Evolutionary conservation across 2,113 vertebrate species (phyloP).

Genomic region (Setophaga petechia): DNA sequence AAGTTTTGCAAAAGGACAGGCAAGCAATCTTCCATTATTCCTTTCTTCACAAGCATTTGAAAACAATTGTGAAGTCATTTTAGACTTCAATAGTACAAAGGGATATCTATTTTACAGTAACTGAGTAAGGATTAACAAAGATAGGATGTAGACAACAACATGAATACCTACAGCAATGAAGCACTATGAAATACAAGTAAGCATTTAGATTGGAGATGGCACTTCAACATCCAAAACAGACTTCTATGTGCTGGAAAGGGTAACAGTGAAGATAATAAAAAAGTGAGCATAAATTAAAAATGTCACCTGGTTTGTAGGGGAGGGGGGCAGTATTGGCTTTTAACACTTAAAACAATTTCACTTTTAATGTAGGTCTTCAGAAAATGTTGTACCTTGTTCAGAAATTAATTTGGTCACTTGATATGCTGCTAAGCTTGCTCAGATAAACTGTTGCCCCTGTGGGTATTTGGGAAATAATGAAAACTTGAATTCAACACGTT

Average conservation of each 20-base stretch:
- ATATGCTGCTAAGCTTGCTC: neutral
- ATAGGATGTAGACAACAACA: neutral
- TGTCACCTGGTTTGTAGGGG: neutral
- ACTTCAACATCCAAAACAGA: neutral
- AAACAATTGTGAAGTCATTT: neutral
- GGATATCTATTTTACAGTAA: neutral
- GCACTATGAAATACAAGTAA: neutral
- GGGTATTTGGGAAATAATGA: neutral
- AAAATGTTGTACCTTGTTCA: neutral
- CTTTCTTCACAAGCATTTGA: neutral
- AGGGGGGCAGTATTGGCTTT: neutral
- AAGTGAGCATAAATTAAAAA: neutral
- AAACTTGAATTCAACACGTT: neutral
- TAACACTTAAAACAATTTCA: neutral
- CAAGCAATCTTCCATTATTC: neutral
- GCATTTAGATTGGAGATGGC: neutral
- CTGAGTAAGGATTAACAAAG: neutral
- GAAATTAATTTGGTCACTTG: neutral
- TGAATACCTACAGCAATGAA: neutral
- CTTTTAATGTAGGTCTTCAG: neutral
- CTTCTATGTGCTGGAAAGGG: neutral
- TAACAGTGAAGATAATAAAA: neutral
- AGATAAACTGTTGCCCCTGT: neutral
- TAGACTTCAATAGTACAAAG: neutral
- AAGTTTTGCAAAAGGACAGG: neutral